A percentile compares a stretch with the other conserved stretches of the same genome.
Conservation (phyloP, 1,140 invertebrate genomes). For the Mizuhopecten yessoensis region DNA sequence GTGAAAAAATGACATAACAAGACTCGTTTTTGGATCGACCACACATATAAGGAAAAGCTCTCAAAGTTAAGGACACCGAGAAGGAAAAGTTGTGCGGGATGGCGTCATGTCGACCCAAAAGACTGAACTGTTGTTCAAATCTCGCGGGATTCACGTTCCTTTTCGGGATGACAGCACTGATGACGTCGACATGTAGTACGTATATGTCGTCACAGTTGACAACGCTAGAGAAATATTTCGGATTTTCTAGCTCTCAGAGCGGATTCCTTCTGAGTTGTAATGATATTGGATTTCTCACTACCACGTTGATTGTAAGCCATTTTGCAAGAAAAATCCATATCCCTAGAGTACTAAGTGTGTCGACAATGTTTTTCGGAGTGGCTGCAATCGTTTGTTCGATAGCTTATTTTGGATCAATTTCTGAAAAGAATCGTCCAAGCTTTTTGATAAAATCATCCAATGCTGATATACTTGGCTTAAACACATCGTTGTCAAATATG, state of each 20-base stretch:
- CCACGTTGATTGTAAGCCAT: constrained; percentile 41
- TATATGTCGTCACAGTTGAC: constrained; percentile 54
- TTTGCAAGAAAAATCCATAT: constrained; percentile 36
- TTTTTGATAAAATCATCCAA: background rate
- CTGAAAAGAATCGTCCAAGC: background rate
- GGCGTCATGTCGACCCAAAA: constrained; percentile 1
- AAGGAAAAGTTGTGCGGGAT: constrained; percentile 45
- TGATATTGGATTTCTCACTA: constrained; percentile 50
- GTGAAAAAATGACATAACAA: background rate
- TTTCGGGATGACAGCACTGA: background rate
- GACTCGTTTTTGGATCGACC: background rate
- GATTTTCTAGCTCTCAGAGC: constrained; percentile 45
- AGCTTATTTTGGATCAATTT: constrained; percentile 22
- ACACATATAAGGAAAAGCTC: background rate
- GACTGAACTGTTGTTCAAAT: constrained; percentile 3
- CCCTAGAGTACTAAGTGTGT: background rate
- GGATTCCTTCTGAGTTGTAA: constrained; percentile 52
- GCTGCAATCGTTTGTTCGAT: background rate
- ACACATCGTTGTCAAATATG: background rate
- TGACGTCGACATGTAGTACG: background rate
- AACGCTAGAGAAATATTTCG: constrained; percentile 50
- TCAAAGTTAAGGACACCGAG: background rate
- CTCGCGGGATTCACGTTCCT: constrained; percentile 16
- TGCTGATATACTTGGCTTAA: background rate
- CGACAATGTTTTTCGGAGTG: background rate